Conservation (phyloP, 2,113 vertebrate genomes). For the Poeciliopsis prolifica region DNA sequence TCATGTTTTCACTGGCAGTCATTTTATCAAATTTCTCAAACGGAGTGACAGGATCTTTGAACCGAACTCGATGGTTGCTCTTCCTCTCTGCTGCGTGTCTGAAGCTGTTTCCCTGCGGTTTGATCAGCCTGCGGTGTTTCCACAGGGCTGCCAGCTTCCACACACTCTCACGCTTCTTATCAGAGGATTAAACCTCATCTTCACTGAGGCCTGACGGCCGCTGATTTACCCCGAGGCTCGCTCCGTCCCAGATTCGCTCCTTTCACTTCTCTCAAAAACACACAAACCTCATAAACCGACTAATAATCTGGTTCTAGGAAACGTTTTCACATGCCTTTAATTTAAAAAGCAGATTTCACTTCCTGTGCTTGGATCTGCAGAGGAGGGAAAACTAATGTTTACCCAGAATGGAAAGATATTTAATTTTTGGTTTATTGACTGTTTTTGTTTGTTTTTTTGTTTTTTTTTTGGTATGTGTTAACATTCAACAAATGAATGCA, state of each 20-base stretch:
- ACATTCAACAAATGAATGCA: no score
- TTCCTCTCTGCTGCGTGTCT: constrained; percentile 15
- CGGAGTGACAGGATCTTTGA: background rate
- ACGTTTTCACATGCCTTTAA: background rate
- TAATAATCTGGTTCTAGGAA: constrained; percentile 22
- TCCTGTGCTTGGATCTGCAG: background rate
- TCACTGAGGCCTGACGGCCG: constrained; percentile 51
- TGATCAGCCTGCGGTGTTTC: constrained; percentile 44
- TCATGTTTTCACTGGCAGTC: background rate
- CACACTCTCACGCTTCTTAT: constrained; percentile 43
- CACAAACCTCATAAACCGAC: constrained; percentile 20
- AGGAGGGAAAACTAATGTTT: constrained; percentile 1
- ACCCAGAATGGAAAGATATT: no score
- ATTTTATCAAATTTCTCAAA: constrained; percentile 33
- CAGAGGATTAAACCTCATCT: constrained; percentile 57
- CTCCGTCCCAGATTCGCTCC: constrained; percentile 62
- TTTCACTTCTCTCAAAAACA: constrained; percentile 1
- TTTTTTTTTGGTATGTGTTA: no score
- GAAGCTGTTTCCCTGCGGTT: constrained; percentile 23
- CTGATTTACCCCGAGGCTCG: constrained; percentile 59
- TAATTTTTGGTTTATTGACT: no score
- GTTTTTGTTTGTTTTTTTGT: no score
- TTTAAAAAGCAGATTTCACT: background rate
- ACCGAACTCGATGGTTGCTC: background rate
- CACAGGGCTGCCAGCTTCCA: constrained; percentile 48